Percentiles rank a stretch among this genome's conserved stretches.
These are phyloP conservation scores for Mechanitis messenoides DNA, from an alignment of 2,888 invertebrate genomes.

Conservation along the genomic window DNA sequence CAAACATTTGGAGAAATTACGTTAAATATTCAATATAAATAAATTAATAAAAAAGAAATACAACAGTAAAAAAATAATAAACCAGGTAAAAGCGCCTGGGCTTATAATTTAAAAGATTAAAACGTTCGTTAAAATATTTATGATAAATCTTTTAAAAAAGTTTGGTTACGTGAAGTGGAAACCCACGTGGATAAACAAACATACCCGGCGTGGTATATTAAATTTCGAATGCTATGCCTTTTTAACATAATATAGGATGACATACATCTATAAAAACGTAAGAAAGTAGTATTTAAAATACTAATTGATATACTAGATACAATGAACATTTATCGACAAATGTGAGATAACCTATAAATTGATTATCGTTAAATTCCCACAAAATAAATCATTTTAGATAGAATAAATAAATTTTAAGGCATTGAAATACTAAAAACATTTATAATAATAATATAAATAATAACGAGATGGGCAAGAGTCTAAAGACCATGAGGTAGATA, in stretches of 20 bases:
- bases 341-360: constrained; percentile 1
- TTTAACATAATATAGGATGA: too few species aligned
- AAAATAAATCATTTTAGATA: too few species aligned
- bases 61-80: too few species aligned
- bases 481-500: constrained; percentile 40
- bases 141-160: background rate
- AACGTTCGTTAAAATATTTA: too few species aligned
- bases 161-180: background rate
- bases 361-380: too few species aligned
- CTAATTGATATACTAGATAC: too few species aligned
- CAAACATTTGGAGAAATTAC: background rate
- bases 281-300: too few species aligned
- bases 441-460: constrained; percentile 16
- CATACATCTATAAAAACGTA: too few species aligned
- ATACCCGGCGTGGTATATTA: background rate
- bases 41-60: background rate
- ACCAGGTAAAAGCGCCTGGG: too few species aligned
- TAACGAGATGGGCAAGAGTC: constrained; percentile 10
- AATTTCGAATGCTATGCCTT: too few species aligned
- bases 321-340: background rate
- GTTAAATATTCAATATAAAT: background rate
- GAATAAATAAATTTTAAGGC: background rate
- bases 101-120: too few species aligned
- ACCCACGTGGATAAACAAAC: background rate
- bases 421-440: background rate